phyloP scores from a whole-genome alignment of 2,888 invertebrate genomes.

The Cerastis leucographa region DNA sequence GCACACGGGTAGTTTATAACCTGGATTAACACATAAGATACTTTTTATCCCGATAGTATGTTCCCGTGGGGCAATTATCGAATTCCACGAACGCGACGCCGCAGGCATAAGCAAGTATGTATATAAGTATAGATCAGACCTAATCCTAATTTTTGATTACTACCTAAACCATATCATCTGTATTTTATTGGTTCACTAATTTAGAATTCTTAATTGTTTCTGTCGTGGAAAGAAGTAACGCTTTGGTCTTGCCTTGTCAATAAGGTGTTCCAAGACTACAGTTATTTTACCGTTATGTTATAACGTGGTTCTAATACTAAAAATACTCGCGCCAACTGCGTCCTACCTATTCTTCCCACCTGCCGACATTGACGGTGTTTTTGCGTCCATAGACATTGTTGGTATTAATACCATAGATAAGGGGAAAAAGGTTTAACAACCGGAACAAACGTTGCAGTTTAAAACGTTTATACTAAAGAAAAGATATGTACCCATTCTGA shows the following conservation, averaged over 20 bases:
- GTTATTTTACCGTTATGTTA: slow-evolving; percentile 39
- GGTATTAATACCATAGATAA: slow-evolving; percentile 27
- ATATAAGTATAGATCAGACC: no score
- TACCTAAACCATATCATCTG: not conserved
- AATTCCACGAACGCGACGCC: no score
- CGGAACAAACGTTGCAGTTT: slow-evolving; percentile 3
- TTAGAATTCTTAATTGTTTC: not conserved
- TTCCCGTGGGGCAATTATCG: no score
- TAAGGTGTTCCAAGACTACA: not conserved
- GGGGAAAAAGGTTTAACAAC: not conserved
- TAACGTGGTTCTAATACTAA: slow-evolving; percentile 41
- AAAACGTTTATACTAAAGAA: not conserved
- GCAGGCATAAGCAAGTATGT: no score
- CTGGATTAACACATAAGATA: no score
- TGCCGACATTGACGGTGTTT: slow-evolving; percentile 22
- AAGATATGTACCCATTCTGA: not conserved
- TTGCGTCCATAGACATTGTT: slow-evolving; percentile 21
- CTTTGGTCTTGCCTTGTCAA: not conserved
- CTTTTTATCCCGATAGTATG: no score
- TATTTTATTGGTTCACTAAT: not conserved
- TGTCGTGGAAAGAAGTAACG: not conserved
- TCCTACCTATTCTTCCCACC: slow-evolving; percentile 41
- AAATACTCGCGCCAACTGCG: slow-evolving; percentile 42
- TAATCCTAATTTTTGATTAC: not conserved
- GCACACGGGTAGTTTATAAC: no score